Evolutionary conservation across 2,797 vertebrate genomes (phyloP).

Genomic region (Enteromius mattozi): DNA sequence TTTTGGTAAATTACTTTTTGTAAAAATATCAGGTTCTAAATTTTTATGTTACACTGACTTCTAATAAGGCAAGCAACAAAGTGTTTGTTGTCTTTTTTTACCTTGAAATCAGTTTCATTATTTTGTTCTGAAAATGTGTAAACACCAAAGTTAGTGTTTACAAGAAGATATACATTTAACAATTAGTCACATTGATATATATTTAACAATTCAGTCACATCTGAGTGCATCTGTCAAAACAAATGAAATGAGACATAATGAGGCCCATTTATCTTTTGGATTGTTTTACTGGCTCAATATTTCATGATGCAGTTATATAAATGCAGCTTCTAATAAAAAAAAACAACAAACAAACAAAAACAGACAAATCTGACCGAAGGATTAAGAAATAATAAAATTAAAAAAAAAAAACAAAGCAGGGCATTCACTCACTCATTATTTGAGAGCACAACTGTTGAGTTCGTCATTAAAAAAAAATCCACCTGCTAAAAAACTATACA

Average conservation of each 20-base stretch:
- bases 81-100: not conserved
- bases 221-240: not conserved
- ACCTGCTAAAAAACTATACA: slow-evolving; percentile 17
- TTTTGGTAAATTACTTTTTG: not conserved
- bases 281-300: slow-evolving; percentile 13
- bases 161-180: not conserved
- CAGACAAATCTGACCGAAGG: not conserved
- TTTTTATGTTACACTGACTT: not conserved
- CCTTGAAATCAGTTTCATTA: not conserved
- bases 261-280: slow-evolving; percentile 5
- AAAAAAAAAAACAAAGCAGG: not conserved
- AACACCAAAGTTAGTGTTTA: not conserved
- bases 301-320: not conserved
- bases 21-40: not conserved
- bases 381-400: slow-evolving; percentile 21
- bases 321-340: slow-evolving; percentile 1
- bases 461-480: not conserved
- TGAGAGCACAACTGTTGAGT: not conserved
- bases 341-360: not conserved
- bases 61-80: not conserved
- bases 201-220: no score
- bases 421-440: not conserved
- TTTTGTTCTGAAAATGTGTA: not conserved
- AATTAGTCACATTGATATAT: not conserved
- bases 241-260: not conserved